Evolutionary conservation across 2,888 invertebrate genomes (phyloP).

Genomic region (Helobdella robusta): DNA sequence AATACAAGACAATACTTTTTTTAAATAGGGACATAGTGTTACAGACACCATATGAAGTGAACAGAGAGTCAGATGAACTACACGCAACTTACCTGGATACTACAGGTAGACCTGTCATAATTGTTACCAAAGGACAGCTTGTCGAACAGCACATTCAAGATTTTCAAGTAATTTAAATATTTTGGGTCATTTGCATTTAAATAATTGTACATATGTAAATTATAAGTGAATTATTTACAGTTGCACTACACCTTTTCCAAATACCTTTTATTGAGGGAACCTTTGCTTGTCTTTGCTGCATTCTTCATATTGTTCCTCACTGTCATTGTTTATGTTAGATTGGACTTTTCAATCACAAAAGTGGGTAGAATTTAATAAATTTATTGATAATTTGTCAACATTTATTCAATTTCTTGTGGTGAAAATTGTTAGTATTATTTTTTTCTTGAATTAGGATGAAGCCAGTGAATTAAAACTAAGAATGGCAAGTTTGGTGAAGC

Average conservation of each 20-base stretch:
- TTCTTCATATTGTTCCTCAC: conserved; percentile 78
- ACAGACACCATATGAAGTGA: conserved; percentile 69
- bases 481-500: conserved; percentile 49
- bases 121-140: conserved; percentile 69
- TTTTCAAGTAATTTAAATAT: conserved; percentile 59
- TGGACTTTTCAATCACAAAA: conserved; percentile 81
- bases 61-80: conserved; percentile 63
- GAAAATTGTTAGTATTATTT: no score
- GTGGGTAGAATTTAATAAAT: no score
- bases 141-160: conserved; percentile 93
- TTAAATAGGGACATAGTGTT: conserved; percentile 62
- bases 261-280: conserved; percentile 80
- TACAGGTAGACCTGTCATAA: conserved; percentile 78
- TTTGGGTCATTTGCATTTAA: background rate
- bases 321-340: conserved; percentile 83
- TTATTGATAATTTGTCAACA: no score
- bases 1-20: background rate
- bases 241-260: conserved; percentile 78
- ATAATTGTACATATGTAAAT: no score
- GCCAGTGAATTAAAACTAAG: conserved; percentile 53
- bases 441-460: conserved; percentile 54
- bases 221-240: no score
- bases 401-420: no score
- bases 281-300: conserved; percentile 74
- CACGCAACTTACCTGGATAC: conserved; percentile 91